A percentile compares a stretch with the other conserved stretches of the same genome.
Conservation (phyloP, 1,140 invertebrate genomes). For the Lerema accius region DNA sequence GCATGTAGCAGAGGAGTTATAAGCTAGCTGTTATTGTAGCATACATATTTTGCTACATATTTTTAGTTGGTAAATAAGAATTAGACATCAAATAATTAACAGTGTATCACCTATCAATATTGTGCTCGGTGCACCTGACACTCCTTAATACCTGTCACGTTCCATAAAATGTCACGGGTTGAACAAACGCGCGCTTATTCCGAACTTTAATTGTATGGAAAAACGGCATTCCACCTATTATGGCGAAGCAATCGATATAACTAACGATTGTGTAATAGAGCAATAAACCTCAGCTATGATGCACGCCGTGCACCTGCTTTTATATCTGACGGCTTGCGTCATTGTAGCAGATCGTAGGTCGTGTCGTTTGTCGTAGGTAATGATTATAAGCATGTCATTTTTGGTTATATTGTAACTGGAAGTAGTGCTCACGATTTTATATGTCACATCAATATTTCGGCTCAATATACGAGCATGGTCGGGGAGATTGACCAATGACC, state of each 20-base stretch:
- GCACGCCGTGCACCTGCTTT: conserved; percentile 20
- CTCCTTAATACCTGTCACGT: conserved; percentile 22
- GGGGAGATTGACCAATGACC: no score
- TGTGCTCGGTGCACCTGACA: conserved; percentile 1
- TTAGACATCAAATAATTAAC: no score
- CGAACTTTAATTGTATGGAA: conserved; percentile 36
- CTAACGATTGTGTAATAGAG: conserved; percentile 62
- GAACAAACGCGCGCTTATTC: conserved; percentile 13
- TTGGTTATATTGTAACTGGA: no score
- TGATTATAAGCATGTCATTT: no score
- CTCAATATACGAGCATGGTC: no score
- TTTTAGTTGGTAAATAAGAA: no score
- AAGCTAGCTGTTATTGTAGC: no score
- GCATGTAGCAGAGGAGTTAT: no score
- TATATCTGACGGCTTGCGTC: conserved; percentile 3
- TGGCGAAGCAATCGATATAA: conserved; percentile 49
- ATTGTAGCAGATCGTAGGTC: not conserved
- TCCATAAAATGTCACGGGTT: conserved; percentile 27
- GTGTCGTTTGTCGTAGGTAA: no score
- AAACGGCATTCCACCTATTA: conserved; percentile 43
- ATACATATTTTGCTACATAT: no score
- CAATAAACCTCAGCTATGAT: conserved; percentile 56
- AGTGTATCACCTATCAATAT: not conserved
- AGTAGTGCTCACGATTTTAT: no score
- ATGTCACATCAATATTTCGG: no score